phyloP scores from a whole-genome alignment of 2,888 invertebrate genomes.

The Drosophila rubida region DNA sequence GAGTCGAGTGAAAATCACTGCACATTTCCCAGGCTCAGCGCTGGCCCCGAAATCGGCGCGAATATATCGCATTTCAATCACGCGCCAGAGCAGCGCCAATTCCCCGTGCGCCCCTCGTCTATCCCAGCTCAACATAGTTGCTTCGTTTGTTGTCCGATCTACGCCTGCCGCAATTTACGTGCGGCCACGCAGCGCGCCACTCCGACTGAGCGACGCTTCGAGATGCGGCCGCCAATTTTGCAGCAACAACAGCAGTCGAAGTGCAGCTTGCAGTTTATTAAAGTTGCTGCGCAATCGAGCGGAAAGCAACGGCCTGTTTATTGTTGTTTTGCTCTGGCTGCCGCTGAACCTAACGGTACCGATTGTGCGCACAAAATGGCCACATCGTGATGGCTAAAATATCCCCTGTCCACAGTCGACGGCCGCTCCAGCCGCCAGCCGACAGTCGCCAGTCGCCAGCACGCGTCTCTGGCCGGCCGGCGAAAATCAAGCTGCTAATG shows the following conservation, averaged over 20 bases:
- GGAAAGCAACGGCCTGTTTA: slow-evolving; percentile 61
- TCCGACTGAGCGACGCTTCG: slow-evolving; percentile 23
- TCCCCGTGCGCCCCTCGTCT: too few relatives aligned
- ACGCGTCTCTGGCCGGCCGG: slow-evolving; percentile 66
- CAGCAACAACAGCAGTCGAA: slow-evolving; percentile 42
- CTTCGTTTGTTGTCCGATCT: slow-evolving; percentile 27
- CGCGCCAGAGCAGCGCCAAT: slow-evolving; percentile 67
- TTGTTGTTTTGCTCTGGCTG: slow-evolving; percentile 41
- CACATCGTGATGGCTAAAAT: slow-evolving; percentile 75
- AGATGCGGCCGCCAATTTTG: slow-evolving; percentile 47
- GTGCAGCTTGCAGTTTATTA: slow-evolving; percentile 75
- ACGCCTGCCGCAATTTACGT: slow-evolving; percentile 69
- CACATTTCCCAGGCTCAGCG: slow-evolving; percentile 78
- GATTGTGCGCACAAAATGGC: slow-evolving; percentile 79
- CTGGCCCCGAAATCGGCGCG: slow-evolving; percentile 75
- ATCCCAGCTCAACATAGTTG: too few relatives aligned
- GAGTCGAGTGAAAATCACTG: slow-evolving; percentile 66
- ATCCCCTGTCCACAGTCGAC: slow-evolving; percentile 8
- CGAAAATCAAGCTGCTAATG: slow-evolving; percentile 30
- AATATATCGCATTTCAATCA: slow-evolving; percentile 84
- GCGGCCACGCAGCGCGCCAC: slow-evolving; percentile 68
- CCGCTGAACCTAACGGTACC: slow-evolving; percentile 73
- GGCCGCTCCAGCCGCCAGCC: too few relatives aligned
- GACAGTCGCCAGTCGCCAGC: too few relatives aligned
- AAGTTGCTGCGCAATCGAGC: slow-evolving; percentile 76